These are phyloP conservation scores for Molanna angustata DNA, from an alignment of 2,888 invertebrate genomes.

Conservation along the genomic window DNA sequence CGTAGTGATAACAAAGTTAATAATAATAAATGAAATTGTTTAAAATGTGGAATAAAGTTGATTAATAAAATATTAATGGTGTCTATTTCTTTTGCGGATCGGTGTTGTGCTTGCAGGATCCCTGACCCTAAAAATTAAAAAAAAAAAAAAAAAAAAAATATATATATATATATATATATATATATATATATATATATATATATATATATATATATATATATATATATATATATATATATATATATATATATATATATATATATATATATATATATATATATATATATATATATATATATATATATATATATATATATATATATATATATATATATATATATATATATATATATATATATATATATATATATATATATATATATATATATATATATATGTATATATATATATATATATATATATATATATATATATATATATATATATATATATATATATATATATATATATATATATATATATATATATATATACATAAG, in stretches of 20 bases:
- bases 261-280: background rate
- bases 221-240: conserved; percentile 6
- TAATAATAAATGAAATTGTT: background rate
- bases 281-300: background rate
- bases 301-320: background rate
- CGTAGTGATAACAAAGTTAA: background rate
- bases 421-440: background rate
- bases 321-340: background rate
- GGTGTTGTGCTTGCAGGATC: too few species aligned
- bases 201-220: conserved; percentile 7
- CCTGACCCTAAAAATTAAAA: too few species aligned
- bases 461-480: background rate
- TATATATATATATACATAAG: background rate
- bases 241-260: background rate
- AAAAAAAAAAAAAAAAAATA: background rate
- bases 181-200: conserved; percentile 7
- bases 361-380: background rate
- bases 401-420: background rate
- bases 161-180: conserved; percentile 7
- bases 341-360: background rate
- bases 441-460: background rate
- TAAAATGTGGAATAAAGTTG: too few species aligned
- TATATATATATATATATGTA: background rate
- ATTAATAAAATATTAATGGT: too few species aligned
- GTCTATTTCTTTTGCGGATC: too few species aligned